These are phyloP conservation scores for Varroa destructor DNA, from an alignment of 1,140 invertebrate genomes.

Conservation along the genomic window DNA sequence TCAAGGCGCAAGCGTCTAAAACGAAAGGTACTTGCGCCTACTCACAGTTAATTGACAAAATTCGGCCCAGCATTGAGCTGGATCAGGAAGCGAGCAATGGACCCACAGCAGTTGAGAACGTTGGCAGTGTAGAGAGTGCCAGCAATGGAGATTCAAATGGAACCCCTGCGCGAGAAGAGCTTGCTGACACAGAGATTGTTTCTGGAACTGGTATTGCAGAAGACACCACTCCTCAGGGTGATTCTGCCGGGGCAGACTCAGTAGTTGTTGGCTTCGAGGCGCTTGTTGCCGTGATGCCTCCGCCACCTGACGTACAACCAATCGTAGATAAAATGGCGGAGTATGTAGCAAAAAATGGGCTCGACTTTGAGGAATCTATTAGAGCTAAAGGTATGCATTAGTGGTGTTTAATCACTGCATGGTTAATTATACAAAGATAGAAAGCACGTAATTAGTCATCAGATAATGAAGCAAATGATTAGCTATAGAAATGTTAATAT, in stretches of 20 bases:
- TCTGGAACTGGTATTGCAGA: neutral
- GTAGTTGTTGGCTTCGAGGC: constrained; percentile 4
- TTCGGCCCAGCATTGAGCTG: constrained; percentile 33
- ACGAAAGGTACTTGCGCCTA: constrained; percentile 35
- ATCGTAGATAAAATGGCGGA: constrained; percentile 90
- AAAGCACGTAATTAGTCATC: neutral
- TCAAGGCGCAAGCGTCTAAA: constrained; percentile 24
- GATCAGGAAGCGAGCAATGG: constrained; percentile 26
- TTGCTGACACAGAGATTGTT: neutral
- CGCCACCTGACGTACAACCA: constrained; percentile 60
- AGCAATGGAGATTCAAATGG: neutral
- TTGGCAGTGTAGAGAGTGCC: constrained; percentile 7
- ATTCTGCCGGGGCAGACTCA: neutral
- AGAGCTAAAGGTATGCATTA: constrained; percentile 53
- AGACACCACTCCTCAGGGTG: neutral
- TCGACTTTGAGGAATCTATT: constrained; percentile 76
- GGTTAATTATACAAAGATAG: neutral
- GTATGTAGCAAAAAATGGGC: constrained; percentile 84
- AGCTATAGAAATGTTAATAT: neutral
- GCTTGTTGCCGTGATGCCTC: constrained; percentile 43
- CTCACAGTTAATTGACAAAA: constrained; percentile 35
- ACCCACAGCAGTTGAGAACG: neutral
- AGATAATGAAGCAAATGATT: neutral
- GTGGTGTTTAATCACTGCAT: neutral
- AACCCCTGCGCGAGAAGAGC: constrained; percentile 16